Base-by-base conservation (phyloP, 2,888 invertebrate genomes). In the Lacanobia wlatinum region DNA sequence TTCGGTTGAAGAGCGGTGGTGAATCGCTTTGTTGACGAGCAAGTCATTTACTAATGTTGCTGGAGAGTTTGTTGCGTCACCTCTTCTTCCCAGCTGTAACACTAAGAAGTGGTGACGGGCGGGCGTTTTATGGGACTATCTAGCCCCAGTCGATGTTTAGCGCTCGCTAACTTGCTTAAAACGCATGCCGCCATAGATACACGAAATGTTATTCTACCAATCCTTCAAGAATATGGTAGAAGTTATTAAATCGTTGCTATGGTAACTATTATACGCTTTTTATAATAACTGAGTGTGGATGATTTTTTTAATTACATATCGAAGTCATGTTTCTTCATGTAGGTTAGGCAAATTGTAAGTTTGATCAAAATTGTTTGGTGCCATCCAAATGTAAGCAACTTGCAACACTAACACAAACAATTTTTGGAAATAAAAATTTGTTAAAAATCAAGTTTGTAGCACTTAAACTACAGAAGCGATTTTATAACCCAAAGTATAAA, bases 231-330 rank as follows among this genome's bases (percentile, higher is more conserved):
- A 28, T 28, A 28, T 28, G 28, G 28, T 28, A 28, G 28, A 28
- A 28, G 28, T 28, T 28, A 28, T 28, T 28, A 28, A 28, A 28
- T 76, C 6, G 53, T 53, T 43, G 2, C 52, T 43, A 38, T 28
- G 16, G 53, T 14, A 28, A 38, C 59, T 28, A 28, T 28, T 43
- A 16, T 21, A 74, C 48, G 81, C 43, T 14, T 46, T 73, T 80
- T 64, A 80, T 3, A 18, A 0, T 59, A 74, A 77, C 21, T 14
- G 55, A 7, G 62, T 77, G 73, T 18, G 43, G 12, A 78, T 4
- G 21, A 78, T 62, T 58, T 12, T 1, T 28, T 28, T 28, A 56
- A 60, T 21, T 40, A 40, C 40, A 1, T 40, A 9, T 34, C 16
- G 43, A n/a, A 9, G 50, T 50, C 40, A 50, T 34, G 50, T 34